These are phyloP conservation scores for Thalassoma bifasciatum DNA, from an alignment of 2,113 vertebrate genomes.

Conservation along the genomic window DNA sequence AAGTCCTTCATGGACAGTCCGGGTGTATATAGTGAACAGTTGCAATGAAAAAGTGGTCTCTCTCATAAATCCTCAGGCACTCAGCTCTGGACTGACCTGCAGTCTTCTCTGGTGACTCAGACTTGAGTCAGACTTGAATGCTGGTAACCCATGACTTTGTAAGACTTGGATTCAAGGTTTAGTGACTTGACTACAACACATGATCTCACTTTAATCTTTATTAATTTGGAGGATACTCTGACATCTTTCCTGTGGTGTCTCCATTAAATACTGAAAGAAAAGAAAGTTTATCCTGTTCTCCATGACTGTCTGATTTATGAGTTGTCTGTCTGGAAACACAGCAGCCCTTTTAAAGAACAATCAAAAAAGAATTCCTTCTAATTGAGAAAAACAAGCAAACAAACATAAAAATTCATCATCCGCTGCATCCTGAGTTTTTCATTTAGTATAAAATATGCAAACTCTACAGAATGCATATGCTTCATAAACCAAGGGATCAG, in stretches of 20 bases:
- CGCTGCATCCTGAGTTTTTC: neutral
- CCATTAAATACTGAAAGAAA: neutral
- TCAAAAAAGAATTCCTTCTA: neutral
- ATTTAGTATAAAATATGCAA: slow-evolving; percentile 20
- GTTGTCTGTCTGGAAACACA: slow-evolving; percentile 2
- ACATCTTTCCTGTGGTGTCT: neutral
- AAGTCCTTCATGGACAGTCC: too few species aligned
- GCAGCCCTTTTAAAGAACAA: slow-evolving; percentile 28
- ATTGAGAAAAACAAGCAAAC: neutral
- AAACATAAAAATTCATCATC: neutral
- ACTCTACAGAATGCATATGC: slow-evolving; percentile 19
- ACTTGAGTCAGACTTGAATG: too few species aligned
- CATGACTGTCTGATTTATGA: slow-evolving; percentile 19
- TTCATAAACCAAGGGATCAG: slow-evolving; percentile 6
- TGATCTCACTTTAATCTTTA: too few species aligned
- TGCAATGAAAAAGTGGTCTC: too few species aligned
- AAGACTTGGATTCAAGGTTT: too few species aligned
- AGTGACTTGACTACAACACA: too few species aligned
- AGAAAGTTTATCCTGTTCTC: neutral
- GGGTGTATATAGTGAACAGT: too few species aligned
- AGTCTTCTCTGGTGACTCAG: too few species aligned
- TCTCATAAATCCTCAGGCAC: too few species aligned
- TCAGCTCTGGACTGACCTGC: too few species aligned
- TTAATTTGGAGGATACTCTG: neutral
- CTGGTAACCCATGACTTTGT: too few species aligned